Percentiles rank a stretch among this genome's conserved stretches.
Conservation (phyloP, 2,888 invertebrate genomes). For the Tachystola acroxantha region DNA sequence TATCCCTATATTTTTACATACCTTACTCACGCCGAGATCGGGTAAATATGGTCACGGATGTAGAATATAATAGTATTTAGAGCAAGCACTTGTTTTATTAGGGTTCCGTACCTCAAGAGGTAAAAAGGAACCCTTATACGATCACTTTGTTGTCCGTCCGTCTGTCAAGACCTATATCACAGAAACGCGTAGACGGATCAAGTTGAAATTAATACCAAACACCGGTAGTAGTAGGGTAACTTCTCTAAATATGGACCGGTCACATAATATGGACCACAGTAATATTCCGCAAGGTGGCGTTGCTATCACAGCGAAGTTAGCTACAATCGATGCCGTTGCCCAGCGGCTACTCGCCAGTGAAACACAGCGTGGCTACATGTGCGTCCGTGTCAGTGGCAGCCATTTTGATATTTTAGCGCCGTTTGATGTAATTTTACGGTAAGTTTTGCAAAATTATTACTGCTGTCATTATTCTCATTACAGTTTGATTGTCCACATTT, state of each 20-base stretch:
- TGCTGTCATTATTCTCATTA: background rate
- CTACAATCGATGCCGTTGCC: too few species aligned
- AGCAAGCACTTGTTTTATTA: too few species aligned
- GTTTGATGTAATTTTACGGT: slow-evolving; percentile 2
- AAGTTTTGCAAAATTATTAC: slow-evolving; percentile 1
- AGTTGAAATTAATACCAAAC: too few species aligned
- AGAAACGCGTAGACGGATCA: too few species aligned
- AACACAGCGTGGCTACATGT: background rate
- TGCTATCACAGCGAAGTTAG: background rate
- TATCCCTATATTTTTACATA: background rate
- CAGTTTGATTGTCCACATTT: too few species aligned
- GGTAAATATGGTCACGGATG: background rate
- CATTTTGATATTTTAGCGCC: slow-evolving; percentile 1
- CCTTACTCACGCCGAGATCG: slow-evolving; percentile 7
- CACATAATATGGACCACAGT: background rate
- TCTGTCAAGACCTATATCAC: too few species aligned
- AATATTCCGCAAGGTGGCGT: background rate
- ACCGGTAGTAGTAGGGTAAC: too few species aligned
- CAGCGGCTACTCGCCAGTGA: too few species aligned
- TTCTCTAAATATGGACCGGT: slow-evolving; percentile 9
- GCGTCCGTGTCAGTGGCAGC: background rate
- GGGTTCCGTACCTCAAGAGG: too few species aligned
- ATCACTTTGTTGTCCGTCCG: too few species aligned
- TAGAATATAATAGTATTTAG: too few species aligned
- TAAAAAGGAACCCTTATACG: too few species aligned